Evolutionary conservation across 1,140 invertebrate genomes (phyloP).

Genomic region (Drosophila lini): DNA sequence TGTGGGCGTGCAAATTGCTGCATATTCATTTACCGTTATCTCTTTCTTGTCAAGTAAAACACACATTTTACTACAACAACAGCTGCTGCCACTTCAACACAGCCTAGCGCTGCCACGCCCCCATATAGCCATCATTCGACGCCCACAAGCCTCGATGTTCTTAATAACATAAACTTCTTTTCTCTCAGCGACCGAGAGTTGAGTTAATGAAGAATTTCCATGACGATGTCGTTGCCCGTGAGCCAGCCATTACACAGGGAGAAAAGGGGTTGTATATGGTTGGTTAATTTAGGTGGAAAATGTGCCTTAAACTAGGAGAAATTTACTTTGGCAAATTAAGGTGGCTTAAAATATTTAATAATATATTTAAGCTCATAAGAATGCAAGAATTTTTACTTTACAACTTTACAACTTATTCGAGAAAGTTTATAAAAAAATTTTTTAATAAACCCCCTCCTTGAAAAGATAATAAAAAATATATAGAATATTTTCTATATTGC

Average conservation of each 20-base stretch:
- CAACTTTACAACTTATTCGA: no score
- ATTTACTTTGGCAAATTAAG: no score
- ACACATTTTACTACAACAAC: constrained; percentile 72
- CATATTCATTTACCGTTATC: constrained; percentile 83
- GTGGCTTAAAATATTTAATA: no score
- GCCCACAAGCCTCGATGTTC: constrained; percentile 35
- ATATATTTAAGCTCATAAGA: no score
- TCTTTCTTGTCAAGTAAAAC: constrained; percentile 80
- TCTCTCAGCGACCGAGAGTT: constrained; percentile 65
- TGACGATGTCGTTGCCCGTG: constrained; percentile 71
- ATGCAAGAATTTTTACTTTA: no score
- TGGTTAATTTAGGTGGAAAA: not conserved
- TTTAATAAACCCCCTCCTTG: no score
- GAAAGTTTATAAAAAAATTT: no score
- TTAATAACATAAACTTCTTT: constrained; percentile 84
- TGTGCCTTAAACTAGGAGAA: not conserved
- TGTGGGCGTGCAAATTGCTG: constrained; percentile 82
- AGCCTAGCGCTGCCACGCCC: constrained; percentile 26
- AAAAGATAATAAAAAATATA: no score
- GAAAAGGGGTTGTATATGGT: not conserved
- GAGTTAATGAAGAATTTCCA: constrained; percentile 84
- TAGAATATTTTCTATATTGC: no score
- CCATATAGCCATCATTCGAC: constrained; percentile 15
- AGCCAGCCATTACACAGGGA: constrained; percentile 23
- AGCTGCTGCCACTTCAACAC: constrained; percentile 54